Evolutionary conservation across 2,797 vertebrate species (phyloP), one percentile per base, ranked within the genome.

Genomic region (Melanogrammus aeglefinus): DNA sequence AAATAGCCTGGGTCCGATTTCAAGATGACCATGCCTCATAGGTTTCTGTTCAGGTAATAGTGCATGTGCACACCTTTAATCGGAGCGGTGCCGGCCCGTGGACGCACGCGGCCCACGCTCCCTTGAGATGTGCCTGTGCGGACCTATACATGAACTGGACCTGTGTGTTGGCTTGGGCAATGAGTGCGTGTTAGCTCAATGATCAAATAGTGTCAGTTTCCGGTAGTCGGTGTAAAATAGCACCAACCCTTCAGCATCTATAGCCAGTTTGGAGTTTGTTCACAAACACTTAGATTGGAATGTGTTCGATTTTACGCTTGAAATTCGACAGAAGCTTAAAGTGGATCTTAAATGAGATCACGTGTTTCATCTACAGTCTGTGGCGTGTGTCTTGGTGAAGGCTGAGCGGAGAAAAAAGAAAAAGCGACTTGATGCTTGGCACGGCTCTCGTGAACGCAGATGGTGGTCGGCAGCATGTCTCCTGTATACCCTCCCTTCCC

Each of bases 61-160:
- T 75, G 78, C 78, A 82, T 29, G 1, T 24, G 78, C 79, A 35
- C 24, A 24, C 77, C 73, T 75, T 73, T 81, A 90, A 91, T 91
- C 70, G 91, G 73, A 91, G 92, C 90, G 79, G 82, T 90, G 91
- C 88, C 21, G 92, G 90, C 91, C 91, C 91, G 8, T 82, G 84
- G 24, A 39, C 24, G 0, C 70, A 81, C 87, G 91, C 1, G 91
- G 91, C 90, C 91, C 90, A 86, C 87, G 92, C 90, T 92, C 91
- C 92, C 91, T 87, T 7, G 73, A 8, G 36, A 82, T 71, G 78
- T 73, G 81, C 47, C 18, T 69, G 82, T 85, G 88, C 84, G 57
- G 82, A 73, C 80, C 2, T 13, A 76, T 13, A 76, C 72, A 78
- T 75, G 78, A 83, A 29, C 73, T 84, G 76, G 78, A 84, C 82